Evolutionary conservation across 2,113 vertebrate genomes (phyloP).

Genomic region (Odocoileus hemionus): DNA sequence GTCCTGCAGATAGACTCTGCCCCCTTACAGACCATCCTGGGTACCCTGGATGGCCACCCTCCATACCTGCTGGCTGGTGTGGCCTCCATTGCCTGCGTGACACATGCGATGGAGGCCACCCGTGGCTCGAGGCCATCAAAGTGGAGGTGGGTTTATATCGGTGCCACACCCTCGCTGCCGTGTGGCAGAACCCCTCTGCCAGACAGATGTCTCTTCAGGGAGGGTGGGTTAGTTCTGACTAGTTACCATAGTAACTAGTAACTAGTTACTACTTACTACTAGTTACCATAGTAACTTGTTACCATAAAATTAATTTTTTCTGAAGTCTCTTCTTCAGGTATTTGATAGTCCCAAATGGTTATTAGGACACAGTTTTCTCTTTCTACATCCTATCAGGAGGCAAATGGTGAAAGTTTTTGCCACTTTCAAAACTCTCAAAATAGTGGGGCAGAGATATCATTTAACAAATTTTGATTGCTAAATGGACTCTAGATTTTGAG

Average conservation of each 20-base stretch:
- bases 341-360: neutral
- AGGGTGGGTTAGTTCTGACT: neutral
- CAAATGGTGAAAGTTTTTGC: neutral
- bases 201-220: neutral
- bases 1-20: neutral
- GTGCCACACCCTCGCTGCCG: rapidly evolving
- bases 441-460: neutral
- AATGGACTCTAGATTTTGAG: neutral
- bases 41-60: neutral
- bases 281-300: neutral
- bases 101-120: neutral
- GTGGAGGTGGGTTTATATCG: neutral
- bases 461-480: neutral
- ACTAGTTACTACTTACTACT: neutral
- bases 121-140: neutral
- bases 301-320: neutral
- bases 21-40: neutral
- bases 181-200: neutral
- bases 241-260: neutral
- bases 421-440: neutral
- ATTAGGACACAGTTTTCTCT: neutral
- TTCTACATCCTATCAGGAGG: neutral
- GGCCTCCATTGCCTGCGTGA: neutral
- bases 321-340: neutral
- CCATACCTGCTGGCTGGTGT: neutral